These are phyloP conservation scores for Hemicentrotus pulcherrimus DNA, from an alignment of 35 echinoderm and acorn worm genomes.

Conservation along the genomic window DNA sequence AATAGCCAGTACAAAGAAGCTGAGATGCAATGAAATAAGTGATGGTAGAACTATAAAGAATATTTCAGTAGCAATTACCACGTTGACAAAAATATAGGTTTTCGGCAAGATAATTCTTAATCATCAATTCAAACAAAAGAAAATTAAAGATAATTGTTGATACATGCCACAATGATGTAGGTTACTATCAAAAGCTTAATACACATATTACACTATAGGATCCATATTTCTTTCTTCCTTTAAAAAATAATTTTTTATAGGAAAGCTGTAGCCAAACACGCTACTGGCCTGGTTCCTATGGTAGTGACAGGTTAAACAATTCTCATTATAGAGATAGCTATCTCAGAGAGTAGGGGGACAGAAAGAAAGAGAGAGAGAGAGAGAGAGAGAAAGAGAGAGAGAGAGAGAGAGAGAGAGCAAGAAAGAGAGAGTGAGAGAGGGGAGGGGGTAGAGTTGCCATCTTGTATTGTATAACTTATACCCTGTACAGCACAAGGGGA, in stretches of 20 bases:
- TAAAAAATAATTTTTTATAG: too few relatives aligned
- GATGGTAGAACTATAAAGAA: neutral
- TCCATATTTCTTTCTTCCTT: too few relatives aligned
- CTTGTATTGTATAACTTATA: neutral
- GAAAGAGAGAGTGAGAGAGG: neutral
- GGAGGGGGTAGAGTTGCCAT: neutral
- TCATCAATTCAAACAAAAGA: neutral
- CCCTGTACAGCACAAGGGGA: neutral
- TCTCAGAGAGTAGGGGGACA: too few relatives aligned
- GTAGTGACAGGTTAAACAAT: too few relatives aligned
- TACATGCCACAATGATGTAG: too few relatives aligned
- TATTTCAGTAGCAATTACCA: neutral
- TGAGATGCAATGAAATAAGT: neutral
- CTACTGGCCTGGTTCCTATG: too few relatives aligned
- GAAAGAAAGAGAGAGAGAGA: neutral
- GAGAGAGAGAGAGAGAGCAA: neutral
- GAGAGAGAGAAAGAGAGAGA: neutral
- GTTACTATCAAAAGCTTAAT: too few relatives aligned
- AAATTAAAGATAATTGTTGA: neutral
- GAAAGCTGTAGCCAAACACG: too few relatives aligned
- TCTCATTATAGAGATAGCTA: too few relatives aligned
- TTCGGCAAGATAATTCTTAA: neutral
- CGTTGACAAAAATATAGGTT: neutral
- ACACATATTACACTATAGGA: too few relatives aligned
- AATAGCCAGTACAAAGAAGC: neutral